Conservation (phyloP, 2,797 vertebrate species). For the Scleropages formosus region DNA sequence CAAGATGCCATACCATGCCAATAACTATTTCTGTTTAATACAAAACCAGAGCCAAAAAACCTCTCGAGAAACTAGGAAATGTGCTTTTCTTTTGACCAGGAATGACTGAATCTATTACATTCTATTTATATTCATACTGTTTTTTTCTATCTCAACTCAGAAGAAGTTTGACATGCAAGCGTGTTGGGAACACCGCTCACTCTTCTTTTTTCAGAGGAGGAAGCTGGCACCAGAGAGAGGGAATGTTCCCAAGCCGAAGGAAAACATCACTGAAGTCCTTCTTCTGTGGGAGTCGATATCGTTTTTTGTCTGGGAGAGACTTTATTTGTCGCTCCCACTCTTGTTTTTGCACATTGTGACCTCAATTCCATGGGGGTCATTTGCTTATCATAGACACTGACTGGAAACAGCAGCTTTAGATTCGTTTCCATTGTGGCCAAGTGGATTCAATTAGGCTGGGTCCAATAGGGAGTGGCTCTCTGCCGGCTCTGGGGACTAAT, state of each 20-base stretch:
- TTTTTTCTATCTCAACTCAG: slow-evolving; percentile 26
- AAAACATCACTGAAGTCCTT: slow-evolving; percentile 66
- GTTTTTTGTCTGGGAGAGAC: slow-evolving; percentile 62
- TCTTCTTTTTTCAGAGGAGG: slow-evolving; percentile 30
- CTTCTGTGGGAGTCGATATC: slow-evolving; percentile 60
- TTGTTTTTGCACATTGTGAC: slow-evolving; percentile 81
- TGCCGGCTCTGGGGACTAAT: slow-evolving; percentile 68
- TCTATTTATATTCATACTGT: slow-evolving; percentile 29
- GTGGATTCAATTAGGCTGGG: slow-evolving; percentile 83
- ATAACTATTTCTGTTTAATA: neutral
- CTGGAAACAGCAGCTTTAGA: slow-evolving; percentile 69
- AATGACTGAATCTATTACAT: slow-evolving; percentile 51
- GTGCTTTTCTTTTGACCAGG: slow-evolving; percentile 37
- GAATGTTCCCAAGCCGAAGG: slow-evolving; percentile 54
- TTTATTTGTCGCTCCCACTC: slow-evolving; percentile 71
- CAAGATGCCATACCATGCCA: neutral
- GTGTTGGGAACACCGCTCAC: neutral
- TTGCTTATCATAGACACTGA: slow-evolving; percentile 84
- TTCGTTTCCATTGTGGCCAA: slow-evolving; percentile 77
- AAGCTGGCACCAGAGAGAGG: slow-evolving; percentile 48
- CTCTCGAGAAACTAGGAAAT: neutral
- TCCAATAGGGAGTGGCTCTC: slow-evolving; percentile 57
- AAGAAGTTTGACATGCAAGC: slow-evolving; percentile 32
- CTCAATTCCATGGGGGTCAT: slow-evolving; percentile 85
- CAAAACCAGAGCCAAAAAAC: neutral